Percentiles rank a stretch among this genome's conserved stretches.
These are phyloP conservation scores for Grantiella picta DNA, from an alignment of 2,113 vertebrate genomes.

Conservation along the genomic window DNA sequence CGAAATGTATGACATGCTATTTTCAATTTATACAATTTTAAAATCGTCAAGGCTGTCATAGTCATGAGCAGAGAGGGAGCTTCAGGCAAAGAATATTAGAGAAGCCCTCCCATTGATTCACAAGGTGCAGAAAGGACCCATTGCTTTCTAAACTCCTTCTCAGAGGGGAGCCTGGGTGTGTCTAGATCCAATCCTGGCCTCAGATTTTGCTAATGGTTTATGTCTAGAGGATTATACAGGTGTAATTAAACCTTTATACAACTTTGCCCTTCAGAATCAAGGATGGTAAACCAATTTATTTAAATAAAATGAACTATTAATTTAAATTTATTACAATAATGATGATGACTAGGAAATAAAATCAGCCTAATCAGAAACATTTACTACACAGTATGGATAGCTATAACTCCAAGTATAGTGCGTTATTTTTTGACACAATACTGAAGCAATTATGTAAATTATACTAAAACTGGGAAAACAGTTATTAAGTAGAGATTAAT, in stretches of 20 bases:
- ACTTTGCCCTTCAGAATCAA: neutral
- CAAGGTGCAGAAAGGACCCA: neutral
- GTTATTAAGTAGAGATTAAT: neutral
- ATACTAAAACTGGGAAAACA: neutral
- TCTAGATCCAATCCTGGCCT: neutral
- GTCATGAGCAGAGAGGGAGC: neutral
- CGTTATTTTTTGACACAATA: neutral
- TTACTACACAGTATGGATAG: accelerated
- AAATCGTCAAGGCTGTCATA: neutral
- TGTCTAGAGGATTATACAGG: neutral
- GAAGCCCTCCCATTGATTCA: neutral
- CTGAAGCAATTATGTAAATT: neutral
- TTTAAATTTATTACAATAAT: neutral
- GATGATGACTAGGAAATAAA: neutral
- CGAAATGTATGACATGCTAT: neutral
- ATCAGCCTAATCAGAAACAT: neutral
- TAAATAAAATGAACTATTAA: neutral
- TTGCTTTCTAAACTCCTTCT: neutral
- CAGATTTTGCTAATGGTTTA: neutral
- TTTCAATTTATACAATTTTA: neutral
- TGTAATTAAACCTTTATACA: neutral
- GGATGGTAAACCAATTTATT: neutral
- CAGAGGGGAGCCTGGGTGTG: neutral
- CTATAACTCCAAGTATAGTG: neutral
- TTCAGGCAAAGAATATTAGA: neutral